Conservation (phyloP, 2,113 vertebrate species). For the Bungarus multicinctus region DNA sequence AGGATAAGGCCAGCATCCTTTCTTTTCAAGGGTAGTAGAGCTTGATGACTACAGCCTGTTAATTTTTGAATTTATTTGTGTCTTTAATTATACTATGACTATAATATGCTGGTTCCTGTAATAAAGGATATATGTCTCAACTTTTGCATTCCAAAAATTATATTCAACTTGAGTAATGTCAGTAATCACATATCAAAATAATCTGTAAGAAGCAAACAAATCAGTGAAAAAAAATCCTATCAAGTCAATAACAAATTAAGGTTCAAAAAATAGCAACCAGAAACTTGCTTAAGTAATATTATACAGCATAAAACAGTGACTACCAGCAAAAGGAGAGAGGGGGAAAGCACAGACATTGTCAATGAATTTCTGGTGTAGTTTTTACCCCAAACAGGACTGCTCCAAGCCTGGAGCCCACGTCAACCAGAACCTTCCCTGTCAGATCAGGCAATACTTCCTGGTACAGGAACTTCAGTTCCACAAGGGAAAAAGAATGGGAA, state of each 20-base stretch:
- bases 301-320: conserved; percentile 26
- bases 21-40: too few relatives aligned
- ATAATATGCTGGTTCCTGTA: background rate
- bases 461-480: conserved; percentile 90
- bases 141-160: background rate
- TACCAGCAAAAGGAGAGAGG: conserved; percentile 44
- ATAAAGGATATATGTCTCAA: background rate
- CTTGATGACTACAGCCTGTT: background rate
- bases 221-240: background rate
- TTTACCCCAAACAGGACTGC: conserved; percentile 89
- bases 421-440: conserved; percentile 82
- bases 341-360: conserved; percentile 50
- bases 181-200: background rate
- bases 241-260: background rate
- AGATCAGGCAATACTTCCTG: conserved; percentile 86
- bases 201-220: background rate
- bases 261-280: background rate
- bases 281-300: background rate
- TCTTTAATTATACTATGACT: background rate
- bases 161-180: background rate
- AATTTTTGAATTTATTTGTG: background rate
- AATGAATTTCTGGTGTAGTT: conserved; percentile 61
- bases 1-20: background rate
- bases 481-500: conserved; percentile 90
- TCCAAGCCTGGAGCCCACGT: conserved; percentile 91